phyloP scores from a whole-genome alignment of 2,888 invertebrate genomes.

The Sarcophaga caerulescens region DNA sequence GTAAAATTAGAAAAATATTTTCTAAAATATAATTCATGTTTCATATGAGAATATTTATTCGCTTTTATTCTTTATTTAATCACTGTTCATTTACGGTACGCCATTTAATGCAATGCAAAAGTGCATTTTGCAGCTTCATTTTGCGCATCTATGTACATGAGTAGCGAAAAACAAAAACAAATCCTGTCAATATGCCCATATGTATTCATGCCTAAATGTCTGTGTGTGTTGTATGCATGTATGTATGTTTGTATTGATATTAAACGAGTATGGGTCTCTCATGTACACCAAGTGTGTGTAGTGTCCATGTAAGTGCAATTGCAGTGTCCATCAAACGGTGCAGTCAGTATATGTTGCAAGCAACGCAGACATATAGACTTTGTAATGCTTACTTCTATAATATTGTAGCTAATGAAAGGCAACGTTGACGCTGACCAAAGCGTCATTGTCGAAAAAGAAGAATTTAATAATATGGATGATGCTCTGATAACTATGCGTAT shows the following conservation, averaged over 20 bases:
- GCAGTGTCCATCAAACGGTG: conserved; percentile 29
- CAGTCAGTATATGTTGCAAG: conserved; percentile 34
- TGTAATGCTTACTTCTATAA: conserved; percentile 42
- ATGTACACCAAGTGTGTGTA: not conserved
- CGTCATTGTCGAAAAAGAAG: conserved; percentile 43
- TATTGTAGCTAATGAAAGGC: conserved; percentile 39
- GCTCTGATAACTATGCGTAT: conserved; percentile 19
- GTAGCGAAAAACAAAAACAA: conserved; percentile 21
- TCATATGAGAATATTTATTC: too few relatives aligned
- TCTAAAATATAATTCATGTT: too few relatives aligned
- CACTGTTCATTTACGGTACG: conserved; percentile 26
- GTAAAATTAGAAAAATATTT: too few relatives aligned
- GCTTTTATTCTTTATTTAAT: not conserved
- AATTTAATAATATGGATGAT: conserved; percentile 40
- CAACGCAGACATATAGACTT: conserved; percentile 34
- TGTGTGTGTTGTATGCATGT: conserved; percentile 6
- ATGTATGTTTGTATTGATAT: conserved; percentile 8
- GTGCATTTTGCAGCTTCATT: conserved; percentile 38
- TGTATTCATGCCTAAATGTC: not conserved
- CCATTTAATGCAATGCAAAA: conserved; percentile 48
- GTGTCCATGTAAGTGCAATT: conserved; percentile 7
- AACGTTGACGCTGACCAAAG: conserved; percentile 46
- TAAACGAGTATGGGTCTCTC: not conserved
- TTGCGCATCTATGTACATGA: conserved; percentile 50
- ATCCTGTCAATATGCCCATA: conserved; percentile 5